Evolutionary conservation across 2,888 invertebrate genomes (phyloP), one percentile per base, ranked within the genome.

Genomic region (Pollenia angustigena): DNA sequence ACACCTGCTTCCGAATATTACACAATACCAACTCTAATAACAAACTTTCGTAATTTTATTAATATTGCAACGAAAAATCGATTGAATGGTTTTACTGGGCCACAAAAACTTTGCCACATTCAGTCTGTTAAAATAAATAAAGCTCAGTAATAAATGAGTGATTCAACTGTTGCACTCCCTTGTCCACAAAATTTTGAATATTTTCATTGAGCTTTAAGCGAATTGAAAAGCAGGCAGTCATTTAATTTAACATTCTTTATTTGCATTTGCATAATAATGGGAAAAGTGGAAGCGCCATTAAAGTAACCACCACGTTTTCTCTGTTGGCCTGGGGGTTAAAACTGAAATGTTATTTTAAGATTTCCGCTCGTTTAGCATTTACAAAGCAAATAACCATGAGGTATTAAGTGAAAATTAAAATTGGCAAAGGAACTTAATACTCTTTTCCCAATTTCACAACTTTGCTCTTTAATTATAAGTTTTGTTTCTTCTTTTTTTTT

Each of bases 381-480:
- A 46, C 18, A 54, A 72, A 66, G 48, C 54, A 56, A 74, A 74
- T 74, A 74, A 56, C 48, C 56, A 64, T 54, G 40, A 81, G 64
- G 46, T 50, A 58, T 74, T 56, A 42, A 66, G 12, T 12, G 48
- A 23, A 72, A 81, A 40, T 81, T 23, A 40, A n/a, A 71, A 64
- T 72, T 71, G 52, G 40, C 46, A 32, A 64, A 54, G 16, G 56
- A 54, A 56, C 46, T 60, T 60, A 48, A 74, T 32, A 48, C 52
- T 16, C 56, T 16, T 79, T 69, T 68, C 18, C n/a, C 10, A n/a
- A 32, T 8, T 56, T 40, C 9, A 68, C 11, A 16, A 3, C 8
- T 56, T 32, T 23, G 14, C 42, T 18, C 9, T 12, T 52, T 14
- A 40, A 10, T 60, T 50, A 44, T 12, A 48, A 32, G 12, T 16